Conservation (phyloP, 2,888 invertebrate species). For the Phengaris arion region DNA sequence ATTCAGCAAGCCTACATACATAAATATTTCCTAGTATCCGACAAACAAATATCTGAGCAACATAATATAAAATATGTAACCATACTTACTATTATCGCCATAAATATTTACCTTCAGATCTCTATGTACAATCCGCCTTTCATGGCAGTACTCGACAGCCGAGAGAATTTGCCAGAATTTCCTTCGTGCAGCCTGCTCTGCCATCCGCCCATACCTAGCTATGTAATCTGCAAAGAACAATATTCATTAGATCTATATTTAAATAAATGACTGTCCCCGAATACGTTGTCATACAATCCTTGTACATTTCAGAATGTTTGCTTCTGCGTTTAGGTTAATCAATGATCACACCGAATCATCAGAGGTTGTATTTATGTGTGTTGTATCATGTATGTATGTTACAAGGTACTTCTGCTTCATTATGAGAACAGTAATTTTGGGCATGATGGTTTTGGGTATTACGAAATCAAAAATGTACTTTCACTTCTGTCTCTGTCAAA, state of each 20-base stretch:
- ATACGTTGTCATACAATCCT: background rate
- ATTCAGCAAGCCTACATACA: too few species aligned
- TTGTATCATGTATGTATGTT: background rate
- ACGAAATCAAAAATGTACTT: background rate
- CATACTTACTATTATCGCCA: slow-evolving; percentile 1
- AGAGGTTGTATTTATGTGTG: background rate
- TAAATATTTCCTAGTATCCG: too few species aligned
- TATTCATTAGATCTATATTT: background rate
- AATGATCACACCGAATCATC: background rate
- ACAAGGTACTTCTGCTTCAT: background rate
- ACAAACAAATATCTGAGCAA: too few species aligned
- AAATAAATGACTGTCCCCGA: background rate
- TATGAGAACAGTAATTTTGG: background rate
- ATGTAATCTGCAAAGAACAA: slow-evolving; percentile 86
- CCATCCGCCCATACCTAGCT: slow-evolving; percentile 95
- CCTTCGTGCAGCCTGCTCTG: slow-evolving; percentile 92
- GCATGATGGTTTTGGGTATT: background rate
- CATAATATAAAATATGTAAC: too few species aligned
- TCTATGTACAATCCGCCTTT: slow-evolving; percentile 94
- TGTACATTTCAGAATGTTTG: background rate
- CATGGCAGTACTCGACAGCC: slow-evolving; percentile 98
- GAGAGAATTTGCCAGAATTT: slow-evolving; percentile 98
- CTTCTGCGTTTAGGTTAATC: background rate
- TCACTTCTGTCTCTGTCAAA: background rate
- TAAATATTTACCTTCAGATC: slow-evolving; percentile 89